These are phyloP conservation scores for Pemphigus obesinymphae DNA, from an alignment of 1,140 invertebrate genomes.

Conservation along the genomic window DNA sequence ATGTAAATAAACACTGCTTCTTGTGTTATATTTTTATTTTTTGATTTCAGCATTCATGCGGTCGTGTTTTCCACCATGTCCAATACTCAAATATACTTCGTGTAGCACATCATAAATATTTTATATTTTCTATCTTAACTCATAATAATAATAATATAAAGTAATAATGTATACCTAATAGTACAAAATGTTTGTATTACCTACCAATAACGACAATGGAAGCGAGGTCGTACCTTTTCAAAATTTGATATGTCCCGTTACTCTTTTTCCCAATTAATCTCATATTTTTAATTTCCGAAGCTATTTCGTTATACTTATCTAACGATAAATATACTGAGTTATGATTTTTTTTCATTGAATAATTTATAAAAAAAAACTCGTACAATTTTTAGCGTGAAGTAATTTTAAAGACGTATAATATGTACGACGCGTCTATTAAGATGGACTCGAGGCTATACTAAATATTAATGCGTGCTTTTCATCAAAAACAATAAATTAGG, in stretches of 20 bases:
- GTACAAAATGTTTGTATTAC: too few species aligned
- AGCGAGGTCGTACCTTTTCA: background rate
- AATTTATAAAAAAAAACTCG: background rate
- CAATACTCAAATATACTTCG: too few species aligned
- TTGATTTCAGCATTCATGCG: too few species aligned
- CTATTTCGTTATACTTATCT: too few species aligned
- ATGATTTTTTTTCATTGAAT: background rate
- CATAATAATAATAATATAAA: too few species aligned
- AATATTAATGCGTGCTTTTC: background rate
- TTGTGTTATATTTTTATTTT: too few species aligned
- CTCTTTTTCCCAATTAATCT: background rate
- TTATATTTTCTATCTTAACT: too few species aligned
- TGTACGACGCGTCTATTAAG: background rate
- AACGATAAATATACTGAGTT: background rate
- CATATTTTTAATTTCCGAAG: background rate
- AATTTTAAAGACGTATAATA: background rate
- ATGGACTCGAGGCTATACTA: background rate
- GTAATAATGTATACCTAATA: too few species aligned
- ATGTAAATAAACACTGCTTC: too few species aligned
- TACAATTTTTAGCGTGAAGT: background rate
- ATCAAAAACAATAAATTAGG: background rate
- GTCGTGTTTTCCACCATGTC: too few species aligned
- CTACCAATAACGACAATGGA: too few species aligned
- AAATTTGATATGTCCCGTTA: background rate
- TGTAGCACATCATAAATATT: too few species aligned